Evolutionary conservation across 2,888 invertebrate species (phyloP), one percentile per base, ranked within the genome.

Genomic region (Epistrophe grossulariae): DNA sequence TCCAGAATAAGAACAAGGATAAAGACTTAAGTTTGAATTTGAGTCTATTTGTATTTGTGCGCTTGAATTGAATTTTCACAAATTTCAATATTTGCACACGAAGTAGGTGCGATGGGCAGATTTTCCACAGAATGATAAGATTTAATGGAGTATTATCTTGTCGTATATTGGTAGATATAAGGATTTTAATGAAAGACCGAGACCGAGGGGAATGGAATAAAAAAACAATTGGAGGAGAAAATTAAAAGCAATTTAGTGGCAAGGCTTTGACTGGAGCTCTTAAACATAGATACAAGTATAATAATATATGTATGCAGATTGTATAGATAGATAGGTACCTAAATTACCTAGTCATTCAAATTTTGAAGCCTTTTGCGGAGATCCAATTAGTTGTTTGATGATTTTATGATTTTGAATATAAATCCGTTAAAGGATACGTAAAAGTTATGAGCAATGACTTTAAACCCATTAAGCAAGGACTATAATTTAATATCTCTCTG

Each of bases 61-160:
- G 83, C 87, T 83, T 83, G 83, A 87, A 87, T 87, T 87, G 87
- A 87, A 83, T 87, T 87, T 83, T 87, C 83, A 79, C 87, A 87
- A 87, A 87, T 87, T 87, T 87, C 87, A 83, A 87, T 79, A 87
- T 87, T 87, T 87, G 83, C 83, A 83, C 85, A 74, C 70, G 82
- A 78, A 81, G 78, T 84, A 85, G 82, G 73, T 81, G 24, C 3
- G 82, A 73, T 81, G 85, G 85, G 81, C 73, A 73, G 81, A 81
- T 85, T 85, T 85, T 70, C 62, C 73, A 17, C n/a, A 55, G 73
- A 72, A 78, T 71, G 85, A 82, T 85, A 85, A 82, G 82, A 85
- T 82, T 85, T 85, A 82, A 85, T 82, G 73, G 85, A 82, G 78
- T 74, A 73, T 81, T 81, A 81, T 85, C 70, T 68, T 72, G 66